A percentile compares a stretch with the other conserved stretches of the same genome.
phyloP scores from a whole-genome alignment of 2,888 invertebrate genomes.

The Tenodera sinensis region DNA sequence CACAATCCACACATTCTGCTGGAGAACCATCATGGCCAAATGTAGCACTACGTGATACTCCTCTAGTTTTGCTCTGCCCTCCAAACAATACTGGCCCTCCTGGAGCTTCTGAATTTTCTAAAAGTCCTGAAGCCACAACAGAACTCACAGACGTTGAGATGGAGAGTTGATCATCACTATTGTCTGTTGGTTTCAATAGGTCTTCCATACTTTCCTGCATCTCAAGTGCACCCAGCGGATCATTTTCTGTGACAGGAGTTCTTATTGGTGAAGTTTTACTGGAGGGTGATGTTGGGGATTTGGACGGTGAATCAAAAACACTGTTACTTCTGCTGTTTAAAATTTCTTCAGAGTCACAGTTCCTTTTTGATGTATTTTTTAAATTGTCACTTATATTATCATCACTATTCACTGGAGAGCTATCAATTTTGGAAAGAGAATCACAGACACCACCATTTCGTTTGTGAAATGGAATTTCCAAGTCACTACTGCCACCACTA shows the following conservation, averaged over 20 bases:
- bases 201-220: slow-evolving; percentile 44
- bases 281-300: slow-evolving; percentile 19
- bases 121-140: neutral
- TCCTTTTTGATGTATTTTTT: neutral
- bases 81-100: slow-evolving; percentile 31
- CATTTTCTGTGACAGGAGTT: slow-evolving; percentile 86
- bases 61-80: slow-evolving; percentile 20
- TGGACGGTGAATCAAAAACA: slow-evolving; percentile 10
- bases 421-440: neutral
- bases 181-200: slow-evolving; percentile 8
- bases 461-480: neutral
- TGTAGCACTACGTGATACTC: slow-evolving; percentile 46
- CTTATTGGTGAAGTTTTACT: slow-evolving; percentile 62
- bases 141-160: slow-evolving; percentile 21
- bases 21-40: slow-evolving; percentile 42
- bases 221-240: slow-evolving; percentile 80
- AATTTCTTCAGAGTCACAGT: neutral
- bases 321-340: neutral
- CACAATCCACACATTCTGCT: slow-evolving; percentile 41
- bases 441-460: neutral
- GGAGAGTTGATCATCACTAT: slow-evolving; percentile 37
- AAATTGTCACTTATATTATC: neutral
- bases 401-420: neutral
- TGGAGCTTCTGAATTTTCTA: slow-evolving; percentile 23
- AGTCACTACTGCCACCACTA: slow-evolving; percentile 5